A percentile compares a stretch with the other conserved stretches of the same genome.
phyloP scores from a whole-genome alignment of 1,140 invertebrate species.

The Temnothorax longispinosus region DNA sequence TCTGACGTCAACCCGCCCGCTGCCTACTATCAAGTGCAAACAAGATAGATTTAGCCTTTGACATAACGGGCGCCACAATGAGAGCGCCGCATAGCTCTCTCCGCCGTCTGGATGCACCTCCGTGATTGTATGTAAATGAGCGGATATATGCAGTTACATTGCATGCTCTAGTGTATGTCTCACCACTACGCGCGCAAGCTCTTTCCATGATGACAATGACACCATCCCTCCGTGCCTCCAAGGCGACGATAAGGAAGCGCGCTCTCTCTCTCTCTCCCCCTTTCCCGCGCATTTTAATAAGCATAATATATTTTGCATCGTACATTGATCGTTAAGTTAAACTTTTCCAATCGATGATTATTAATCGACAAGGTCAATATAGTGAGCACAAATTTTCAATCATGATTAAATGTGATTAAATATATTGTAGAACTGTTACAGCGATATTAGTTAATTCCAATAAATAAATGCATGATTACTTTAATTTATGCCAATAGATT shows the following conservation, averaged over 20 bases:
- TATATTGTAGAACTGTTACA: not conserved
- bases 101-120: constrained; percentile 62
- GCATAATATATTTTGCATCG: not conserved
- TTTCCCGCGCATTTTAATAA: constrained; percentile 41
- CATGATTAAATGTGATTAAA: not conserved
- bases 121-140: constrained; percentile 72
- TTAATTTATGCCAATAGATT: not conserved
- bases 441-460: not conserved
- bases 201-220: constrained; percentile 72
- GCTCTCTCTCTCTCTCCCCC: not conserved
- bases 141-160: constrained; percentile 66
- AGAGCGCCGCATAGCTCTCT: constrained; percentile 24
- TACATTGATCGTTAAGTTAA: not conserved
- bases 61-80: constrained; percentile 51
- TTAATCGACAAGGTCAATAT: not conserved
- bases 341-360: not conserved
- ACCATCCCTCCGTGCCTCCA: constrained; percentile 53
- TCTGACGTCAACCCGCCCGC: constrained; percentile 51
- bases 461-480: not conserved
- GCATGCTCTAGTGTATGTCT: constrained; percentile 49
- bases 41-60: constrained; percentile 59
- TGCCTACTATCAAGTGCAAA: constrained; percentile 53
- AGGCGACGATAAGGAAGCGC: constrained; percentile 34
- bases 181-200: constrained; percentile 46
- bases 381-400: not conserved